A percentile compares a stretch with the other conserved stretches of the same genome.
These are phyloP conservation scores for Leptinotarsa rubiginosa DNA, from an alignment of 2,888 invertebrate genomes.

Conservation along the genomic window DNA sequence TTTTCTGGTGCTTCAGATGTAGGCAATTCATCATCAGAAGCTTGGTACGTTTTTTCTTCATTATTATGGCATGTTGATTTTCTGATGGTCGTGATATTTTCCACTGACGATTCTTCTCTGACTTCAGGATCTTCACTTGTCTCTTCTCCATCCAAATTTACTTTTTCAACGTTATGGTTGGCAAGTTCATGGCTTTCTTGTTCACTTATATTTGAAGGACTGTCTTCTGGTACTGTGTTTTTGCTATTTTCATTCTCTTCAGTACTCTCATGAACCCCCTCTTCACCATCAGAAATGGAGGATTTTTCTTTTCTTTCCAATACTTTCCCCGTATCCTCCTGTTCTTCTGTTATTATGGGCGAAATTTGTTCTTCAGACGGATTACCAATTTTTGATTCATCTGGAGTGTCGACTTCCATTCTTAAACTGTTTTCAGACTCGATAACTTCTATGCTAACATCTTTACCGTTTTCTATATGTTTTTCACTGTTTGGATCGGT, in stretches of 20 bases:
- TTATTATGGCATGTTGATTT: not conserved
- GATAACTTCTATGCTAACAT: not conserved
- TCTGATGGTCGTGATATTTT: not conserved
- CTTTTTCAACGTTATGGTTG: no score
- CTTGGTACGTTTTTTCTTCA: not conserved
- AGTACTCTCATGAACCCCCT: not conserved
- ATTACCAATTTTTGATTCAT: not conserved
- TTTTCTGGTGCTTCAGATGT: not conserved
- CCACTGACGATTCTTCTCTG: not conserved
- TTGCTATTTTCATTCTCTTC: not conserved
- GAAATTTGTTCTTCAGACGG: not conserved
- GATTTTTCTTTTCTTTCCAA: not conserved
- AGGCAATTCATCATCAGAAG: not conserved
- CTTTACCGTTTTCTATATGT: not conserved
- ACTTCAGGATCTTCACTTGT: not conserved
- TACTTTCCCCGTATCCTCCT: not conserved
- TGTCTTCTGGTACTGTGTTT: not conserved
- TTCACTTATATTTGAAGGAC: not conserved
- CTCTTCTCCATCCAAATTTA: not conserved
- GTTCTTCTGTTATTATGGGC: not conserved
- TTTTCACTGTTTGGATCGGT: not conserved
- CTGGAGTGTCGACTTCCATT: not conserved
- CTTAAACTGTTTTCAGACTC: conserved; percentile 7
- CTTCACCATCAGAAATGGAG: not conserved
- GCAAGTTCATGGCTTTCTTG: not conserved